phyloP scores from a whole-genome alignment of 1,140 invertebrate species.

The Olivierus martensii region DNA sequence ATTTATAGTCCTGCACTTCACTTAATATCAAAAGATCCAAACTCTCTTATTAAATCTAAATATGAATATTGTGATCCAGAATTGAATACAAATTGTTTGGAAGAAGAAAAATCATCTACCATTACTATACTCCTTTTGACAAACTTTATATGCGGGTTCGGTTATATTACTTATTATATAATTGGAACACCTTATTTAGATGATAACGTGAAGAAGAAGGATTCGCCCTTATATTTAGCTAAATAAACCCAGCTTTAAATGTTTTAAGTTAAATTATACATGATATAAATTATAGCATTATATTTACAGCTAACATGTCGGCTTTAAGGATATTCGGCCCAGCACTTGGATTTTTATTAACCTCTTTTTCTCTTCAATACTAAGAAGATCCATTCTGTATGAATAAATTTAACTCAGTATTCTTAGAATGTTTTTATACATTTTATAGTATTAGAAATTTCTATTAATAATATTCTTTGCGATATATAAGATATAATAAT shows the following conservation, averaged over 20 bases:
- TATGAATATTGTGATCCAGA: neutral
- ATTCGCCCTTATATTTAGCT: slow-evolving; percentile 23
- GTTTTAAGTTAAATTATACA: neutral
- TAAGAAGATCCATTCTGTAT: slow-evolving; percentile 23
- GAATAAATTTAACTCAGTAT: neutral
- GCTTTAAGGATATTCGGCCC: slow-evolving; percentile 19
- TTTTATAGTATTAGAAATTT: too few species aligned
- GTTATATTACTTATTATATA: slow-evolving; percentile 19
- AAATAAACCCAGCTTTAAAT: neutral
- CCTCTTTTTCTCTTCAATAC: slow-evolving; percentile 15
- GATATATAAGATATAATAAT: too few species aligned
- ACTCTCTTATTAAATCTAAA: neutral
- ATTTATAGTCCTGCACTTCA: slow-evolving; percentile 42
- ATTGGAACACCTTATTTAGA: slow-evolving; percentile 27
- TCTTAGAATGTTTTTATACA: too few species aligned
- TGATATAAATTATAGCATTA: neutral
- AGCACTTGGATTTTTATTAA: slow-evolving; percentile 19
- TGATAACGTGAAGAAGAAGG: slow-evolving; percentile 27
- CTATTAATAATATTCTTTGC: too few species aligned
- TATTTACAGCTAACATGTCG: slow-evolving; percentile 5
- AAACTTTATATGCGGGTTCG: slow-evolving; percentile 20
- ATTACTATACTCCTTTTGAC: slow-evolving; percentile 15
- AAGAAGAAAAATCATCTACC: neutral
- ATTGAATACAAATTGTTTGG: neutral
- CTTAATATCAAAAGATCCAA: neutral